These are phyloP conservation scores for Theretra japonica DNA, from an alignment of 2,888 invertebrate genomes.

Conservation along the genomic window DNA sequence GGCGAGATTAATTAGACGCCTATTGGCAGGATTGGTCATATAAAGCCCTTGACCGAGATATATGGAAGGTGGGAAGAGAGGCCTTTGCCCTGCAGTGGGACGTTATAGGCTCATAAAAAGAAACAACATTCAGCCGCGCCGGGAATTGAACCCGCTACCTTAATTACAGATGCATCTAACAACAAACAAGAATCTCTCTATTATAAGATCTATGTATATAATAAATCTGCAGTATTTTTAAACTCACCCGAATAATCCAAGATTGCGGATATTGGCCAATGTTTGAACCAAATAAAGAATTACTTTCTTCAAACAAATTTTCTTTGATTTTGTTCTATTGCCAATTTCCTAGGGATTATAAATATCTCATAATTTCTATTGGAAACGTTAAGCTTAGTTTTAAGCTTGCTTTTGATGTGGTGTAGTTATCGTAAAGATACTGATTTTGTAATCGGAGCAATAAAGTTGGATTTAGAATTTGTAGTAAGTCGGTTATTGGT, in stretches of 20 bases:
- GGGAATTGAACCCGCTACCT: too few relatives aligned
- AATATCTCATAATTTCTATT: not conserved
- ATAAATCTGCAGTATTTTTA: not conserved
- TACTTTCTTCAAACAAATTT: not conserved
- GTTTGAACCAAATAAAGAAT: too few relatives aligned
- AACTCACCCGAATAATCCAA: too few relatives aligned
- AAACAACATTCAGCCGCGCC: too few relatives aligned
- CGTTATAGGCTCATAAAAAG: too few relatives aligned
- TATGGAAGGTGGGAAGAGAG: too few relatives aligned
- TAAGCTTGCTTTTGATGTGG: not conserved
- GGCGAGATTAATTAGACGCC: too few relatives aligned
- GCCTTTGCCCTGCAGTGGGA: too few relatives aligned
- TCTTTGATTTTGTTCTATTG: not conserved
- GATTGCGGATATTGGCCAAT: too few relatives aligned
- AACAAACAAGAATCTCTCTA: not conserved
- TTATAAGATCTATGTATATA: not conserved
- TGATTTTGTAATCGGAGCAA: not conserved
- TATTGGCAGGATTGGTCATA: too few relatives aligned
- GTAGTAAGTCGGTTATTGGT: not conserved
- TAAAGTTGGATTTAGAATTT: not conserved
- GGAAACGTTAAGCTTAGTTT: not conserved
- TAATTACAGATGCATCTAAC: too few relatives aligned
- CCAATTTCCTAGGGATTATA: constrained; percentile 1
- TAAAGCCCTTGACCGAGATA: too few relatives aligned
- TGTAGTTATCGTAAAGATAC: not conserved